These are phyloP conservation scores for Sebastes kiyomatsui DNA, from an alignment of 2,797 vertebrate species.

Conservation along the genomic window DNA sequence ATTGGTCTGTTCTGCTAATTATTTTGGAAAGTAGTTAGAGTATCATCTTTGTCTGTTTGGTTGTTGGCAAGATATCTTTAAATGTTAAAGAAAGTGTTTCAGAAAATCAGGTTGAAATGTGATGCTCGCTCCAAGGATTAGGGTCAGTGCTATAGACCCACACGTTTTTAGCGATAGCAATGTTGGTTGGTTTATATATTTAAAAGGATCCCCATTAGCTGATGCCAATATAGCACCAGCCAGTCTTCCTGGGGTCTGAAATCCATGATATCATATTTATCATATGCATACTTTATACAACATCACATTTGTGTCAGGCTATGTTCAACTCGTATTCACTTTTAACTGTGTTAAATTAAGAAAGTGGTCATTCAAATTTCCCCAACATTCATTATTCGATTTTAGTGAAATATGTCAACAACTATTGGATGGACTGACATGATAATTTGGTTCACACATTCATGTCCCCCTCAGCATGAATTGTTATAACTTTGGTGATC, in stretches of 20 bases:
- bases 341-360: no score
- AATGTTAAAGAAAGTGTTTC: background rate
- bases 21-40: background rate
- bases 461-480: background rate
- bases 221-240: no score
- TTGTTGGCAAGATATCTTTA: background rate
- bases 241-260: no score
- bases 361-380: no score
- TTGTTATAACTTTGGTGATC: background rate
- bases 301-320: no score
- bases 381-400: no score
- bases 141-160: background rate
- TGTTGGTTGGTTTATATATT: background rate
- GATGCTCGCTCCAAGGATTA: background rate
- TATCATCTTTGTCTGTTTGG: background rate
- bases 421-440: background rate
- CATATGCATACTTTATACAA: no score
- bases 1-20: conserved; percentile 7
- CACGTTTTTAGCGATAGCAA: background rate
- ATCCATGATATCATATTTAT: no score
- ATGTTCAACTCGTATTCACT: no score
- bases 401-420: background rate
- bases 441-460: background rate
- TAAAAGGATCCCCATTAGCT: no score
- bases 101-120: background rate